Evolutionary conservation across 2,888 invertebrate genomes (phyloP).

Genomic region (Leptogaster cylindrica): DNA sequence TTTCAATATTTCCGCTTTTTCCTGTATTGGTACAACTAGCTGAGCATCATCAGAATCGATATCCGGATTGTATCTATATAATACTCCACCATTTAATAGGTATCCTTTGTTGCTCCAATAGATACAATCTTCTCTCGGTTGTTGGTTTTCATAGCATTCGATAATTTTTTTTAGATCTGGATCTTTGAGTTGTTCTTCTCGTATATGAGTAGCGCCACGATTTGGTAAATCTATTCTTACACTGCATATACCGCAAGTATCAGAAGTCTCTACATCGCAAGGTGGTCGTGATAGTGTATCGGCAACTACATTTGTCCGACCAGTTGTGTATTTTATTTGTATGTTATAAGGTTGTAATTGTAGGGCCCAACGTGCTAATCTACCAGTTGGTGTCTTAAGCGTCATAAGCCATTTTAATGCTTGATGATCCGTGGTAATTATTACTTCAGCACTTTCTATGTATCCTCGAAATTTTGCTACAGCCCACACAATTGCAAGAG

Average conservation of each 20-base stretch:
- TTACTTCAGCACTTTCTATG: slow-evolving; percentile 36
- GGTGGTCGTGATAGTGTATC: neutral
- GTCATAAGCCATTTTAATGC: too few species aligned
- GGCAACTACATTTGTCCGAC: neutral
- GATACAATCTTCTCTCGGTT: slow-evolving; percentile 37
- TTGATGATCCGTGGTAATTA: slow-evolving; percentile 36
- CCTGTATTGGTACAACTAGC: too few species aligned
- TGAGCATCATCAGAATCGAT: too few species aligned
- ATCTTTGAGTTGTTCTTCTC: too few species aligned
- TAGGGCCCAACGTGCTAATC: too few species aligned
- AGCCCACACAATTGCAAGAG: too few species aligned
- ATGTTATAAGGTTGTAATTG: too few species aligned
- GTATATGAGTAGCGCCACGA: slow-evolving; percentile 1
- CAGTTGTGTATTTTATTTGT: neutral
- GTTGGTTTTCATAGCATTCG: slow-evolving; percentile 38
- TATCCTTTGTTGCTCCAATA: slow-evolving; percentile 38
- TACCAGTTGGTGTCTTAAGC: neutral
- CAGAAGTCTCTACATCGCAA: neutral
- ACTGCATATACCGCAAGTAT: neutral
- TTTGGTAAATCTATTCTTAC: neutral
- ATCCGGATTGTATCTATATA: too few species aligned
- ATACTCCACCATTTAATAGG: too few species aligned
- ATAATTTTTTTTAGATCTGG: too few species aligned
- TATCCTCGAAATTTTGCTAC: slow-evolving; percentile 43
- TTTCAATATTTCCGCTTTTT: too few species aligned